A percentile compares a stretch with the other conserved stretches of the same genome.
These are phyloP conservation scores for Tenodera sinensis DNA, from an alignment of 2,888 invertebrate genomes.

Conservation along the genomic window DNA sequence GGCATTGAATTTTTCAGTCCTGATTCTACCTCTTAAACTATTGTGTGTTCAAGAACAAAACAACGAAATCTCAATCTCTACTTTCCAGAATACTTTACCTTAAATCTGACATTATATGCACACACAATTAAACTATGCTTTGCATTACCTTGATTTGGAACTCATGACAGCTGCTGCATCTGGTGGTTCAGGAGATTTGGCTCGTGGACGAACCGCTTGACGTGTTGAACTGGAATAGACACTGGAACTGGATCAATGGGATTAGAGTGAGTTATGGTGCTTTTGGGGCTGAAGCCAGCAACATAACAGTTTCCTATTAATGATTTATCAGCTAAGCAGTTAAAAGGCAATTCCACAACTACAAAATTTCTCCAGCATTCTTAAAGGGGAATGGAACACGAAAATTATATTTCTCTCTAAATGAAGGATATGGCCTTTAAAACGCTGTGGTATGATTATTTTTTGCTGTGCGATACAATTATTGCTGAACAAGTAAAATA, in stretches of 20 bases:
- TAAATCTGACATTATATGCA: neutral
- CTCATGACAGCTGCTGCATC: conserved; percentile 47
- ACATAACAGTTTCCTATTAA: neutral
- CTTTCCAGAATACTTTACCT: neutral
- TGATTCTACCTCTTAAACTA: too few species aligned
- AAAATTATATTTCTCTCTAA: too few species aligned
- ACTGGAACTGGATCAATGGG: conserved; percentile 20
- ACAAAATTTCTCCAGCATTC: too few species aligned
- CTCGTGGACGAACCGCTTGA: conserved; percentile 50
- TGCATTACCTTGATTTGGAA: conserved; percentile 52
- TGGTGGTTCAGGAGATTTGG: conserved; percentile 59
- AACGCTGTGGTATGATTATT: too few species aligned
- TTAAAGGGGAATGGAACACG: too few species aligned
- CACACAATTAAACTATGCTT: neutral
- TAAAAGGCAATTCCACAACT: neutral
- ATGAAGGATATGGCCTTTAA: too few species aligned
- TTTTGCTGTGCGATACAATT: too few species aligned
- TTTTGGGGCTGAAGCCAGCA: neutral
- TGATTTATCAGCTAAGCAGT: too few species aligned
- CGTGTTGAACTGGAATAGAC: conserved; percentile 44
- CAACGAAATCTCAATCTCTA: neutral
- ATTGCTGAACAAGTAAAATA: too few species aligned
- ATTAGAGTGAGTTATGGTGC: neutral
- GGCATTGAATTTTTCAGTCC: too few species aligned
- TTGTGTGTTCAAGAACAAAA: too few species aligned